These are phyloP conservation scores for Eleutherodactylus coqui DNA, from an alignment of 2,797 vertebrate genomes.

Conservation along the genomic window DNA sequence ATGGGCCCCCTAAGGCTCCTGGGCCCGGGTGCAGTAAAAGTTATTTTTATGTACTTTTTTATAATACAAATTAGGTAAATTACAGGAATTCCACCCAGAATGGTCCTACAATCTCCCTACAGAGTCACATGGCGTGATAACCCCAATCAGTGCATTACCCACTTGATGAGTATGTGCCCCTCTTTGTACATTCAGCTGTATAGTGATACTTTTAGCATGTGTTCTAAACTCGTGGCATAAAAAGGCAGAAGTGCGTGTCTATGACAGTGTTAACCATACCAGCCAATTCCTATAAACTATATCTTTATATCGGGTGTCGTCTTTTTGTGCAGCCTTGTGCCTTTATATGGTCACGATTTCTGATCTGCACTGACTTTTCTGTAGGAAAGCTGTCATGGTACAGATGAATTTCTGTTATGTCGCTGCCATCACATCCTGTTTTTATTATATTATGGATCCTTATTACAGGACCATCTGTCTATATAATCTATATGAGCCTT, in stretches of 20 bases:
- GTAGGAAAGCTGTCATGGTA: neutral
- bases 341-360: conserved; percentile 28
- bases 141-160: no score
- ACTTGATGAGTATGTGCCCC: neutral
- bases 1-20: no score
- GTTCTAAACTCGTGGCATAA: neutral
- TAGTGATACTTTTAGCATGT: neutral
- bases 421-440: neutral
- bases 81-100: no score
- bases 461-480: neutral
- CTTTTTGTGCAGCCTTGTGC: neutral
- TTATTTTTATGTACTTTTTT: no score
- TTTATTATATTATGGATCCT: neutral
- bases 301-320: conserved; percentile 18
- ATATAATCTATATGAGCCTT: neutral
- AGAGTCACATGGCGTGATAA: no score
- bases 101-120: no score
- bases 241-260: neutral
- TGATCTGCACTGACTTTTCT: conserved; percentile 1
- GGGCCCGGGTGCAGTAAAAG: no score
- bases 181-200: neutral
- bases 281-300: neutral
- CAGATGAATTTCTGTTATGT: neutral
- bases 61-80: no score
- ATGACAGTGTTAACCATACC: neutral